Percentiles rank a stretch among this genome's conserved stretches.
Conservation (phyloP, 1,140 invertebrate genomes). For the Drosophila prosaltans region DNA sequence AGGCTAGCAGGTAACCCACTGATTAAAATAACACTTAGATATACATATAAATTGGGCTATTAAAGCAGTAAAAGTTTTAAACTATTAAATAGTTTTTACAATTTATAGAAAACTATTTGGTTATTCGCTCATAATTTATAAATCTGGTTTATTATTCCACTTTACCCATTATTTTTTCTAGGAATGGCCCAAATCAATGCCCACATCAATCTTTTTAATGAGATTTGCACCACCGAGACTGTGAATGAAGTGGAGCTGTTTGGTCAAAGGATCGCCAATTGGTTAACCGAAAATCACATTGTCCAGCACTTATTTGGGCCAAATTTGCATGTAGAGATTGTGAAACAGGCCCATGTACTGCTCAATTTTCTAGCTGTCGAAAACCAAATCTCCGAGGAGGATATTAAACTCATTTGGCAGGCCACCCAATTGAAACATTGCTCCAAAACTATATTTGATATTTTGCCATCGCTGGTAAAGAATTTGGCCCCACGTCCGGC, state of each 20-base stretch:
- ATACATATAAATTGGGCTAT: no score
- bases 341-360: slow-evolving; percentile 97
- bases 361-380: slow-evolving; percentile 96
- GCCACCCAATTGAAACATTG: slow-evolving; percentile 97
- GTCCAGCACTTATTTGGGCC: slow-evolving; percentile 97
- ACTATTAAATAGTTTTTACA: no score
- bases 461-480: slow-evolving; percentile 94
- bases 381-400: slow-evolving; percentile 93
- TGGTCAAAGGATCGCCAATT: slow-evolving; percentile 92
- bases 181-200: slow-evolving; percentile 97
- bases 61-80: no score
- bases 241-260: slow-evolving; percentile 92
- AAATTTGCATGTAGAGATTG: slow-evolving; percentile 96
- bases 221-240: slow-evolving; percentile 93
- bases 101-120: no score
- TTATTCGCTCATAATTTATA: no score
- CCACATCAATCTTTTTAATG: slow-evolving; percentile 95
- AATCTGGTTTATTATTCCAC: not conserved
- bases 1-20: slow-evolving; percentile 87
- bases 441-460: slow-evolving; percentile 95
- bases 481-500: slow-evolving; percentile 94
- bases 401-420: slow-evolving; percentile 96
- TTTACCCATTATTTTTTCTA: slow-evolving; percentile 16
- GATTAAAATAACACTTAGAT: not conserved
- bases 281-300: slow-evolving; percentile 95